Conservation (phyloP, 1,140 invertebrate genomes). For the Euwallacea fornicatus region DNA sequence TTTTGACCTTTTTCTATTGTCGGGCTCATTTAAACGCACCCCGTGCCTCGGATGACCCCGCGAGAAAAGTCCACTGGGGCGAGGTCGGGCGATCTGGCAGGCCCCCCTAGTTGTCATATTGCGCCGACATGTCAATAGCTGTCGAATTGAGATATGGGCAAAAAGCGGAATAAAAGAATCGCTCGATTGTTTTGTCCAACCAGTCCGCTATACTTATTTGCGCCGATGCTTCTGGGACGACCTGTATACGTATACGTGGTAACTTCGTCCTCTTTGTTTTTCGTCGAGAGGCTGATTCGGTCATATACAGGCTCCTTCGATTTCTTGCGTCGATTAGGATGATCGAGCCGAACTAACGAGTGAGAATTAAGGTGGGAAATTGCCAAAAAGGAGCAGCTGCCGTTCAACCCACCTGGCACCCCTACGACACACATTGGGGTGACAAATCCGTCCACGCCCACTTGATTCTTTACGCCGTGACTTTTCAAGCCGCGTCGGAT, state of each 20-base stretch:
- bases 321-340: not conserved
- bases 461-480: slow-evolving; percentile 54
- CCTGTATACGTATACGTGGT: no score
- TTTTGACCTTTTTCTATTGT: no score
- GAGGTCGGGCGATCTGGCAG: no score
- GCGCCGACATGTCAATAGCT: no score
- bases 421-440: slow-evolving; percentile 45
- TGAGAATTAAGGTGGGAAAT: slow-evolving; percentile 34
- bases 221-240: no score
- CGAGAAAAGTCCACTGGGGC: no score
- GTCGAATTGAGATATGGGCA: no score
- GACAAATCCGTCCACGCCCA: slow-evolving; percentile 54
- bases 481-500: slow-evolving; percentile 54
- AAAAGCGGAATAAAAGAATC: no score
- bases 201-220: not conserved
- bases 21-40: no score
- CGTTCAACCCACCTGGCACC: slow-evolving; percentile 48
- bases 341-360: not conserved
- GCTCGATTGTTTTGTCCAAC: not conserved
- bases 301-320: not conserved
- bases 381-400: slow-evolving; percentile 26
- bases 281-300: not conserved
- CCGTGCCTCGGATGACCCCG: no score
- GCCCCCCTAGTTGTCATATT: no score
- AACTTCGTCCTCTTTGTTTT: not conserved